phyloP scores from a whole-genome alignment of 2,113 vertebrate genomes.

The Bungarus multicinctus region DNA sequence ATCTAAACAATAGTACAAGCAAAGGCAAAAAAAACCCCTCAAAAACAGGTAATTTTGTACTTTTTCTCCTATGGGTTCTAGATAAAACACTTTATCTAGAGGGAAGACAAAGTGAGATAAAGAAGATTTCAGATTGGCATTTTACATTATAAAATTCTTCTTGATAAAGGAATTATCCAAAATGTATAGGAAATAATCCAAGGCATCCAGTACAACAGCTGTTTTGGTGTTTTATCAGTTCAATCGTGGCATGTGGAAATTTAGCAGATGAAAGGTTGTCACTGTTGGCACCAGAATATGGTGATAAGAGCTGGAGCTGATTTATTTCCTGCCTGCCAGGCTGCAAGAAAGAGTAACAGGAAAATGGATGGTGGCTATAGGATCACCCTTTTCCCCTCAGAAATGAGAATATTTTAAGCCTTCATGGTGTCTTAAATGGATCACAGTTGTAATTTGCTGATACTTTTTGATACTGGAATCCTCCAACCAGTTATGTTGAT shows the following conservation, averaged over 20 bases:
- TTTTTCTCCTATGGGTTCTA: no score
- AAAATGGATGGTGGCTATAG: not conserved
- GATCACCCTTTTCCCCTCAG: not conserved
- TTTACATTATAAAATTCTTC: not conserved
- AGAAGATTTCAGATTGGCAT: not conserved
- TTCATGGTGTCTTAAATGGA: not conserved
- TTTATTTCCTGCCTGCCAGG: not conserved
- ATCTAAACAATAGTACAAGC: no score
- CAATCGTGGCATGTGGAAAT: not conserved
- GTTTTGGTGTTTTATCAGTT: not conserved
- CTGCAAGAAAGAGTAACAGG: not conserved
- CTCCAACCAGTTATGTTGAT: not conserved
- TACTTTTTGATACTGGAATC: not conserved
- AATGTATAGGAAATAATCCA: not conserved
- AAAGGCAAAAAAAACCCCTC: no score
- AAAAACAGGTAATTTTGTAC: no score
- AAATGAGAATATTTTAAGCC: not conserved
- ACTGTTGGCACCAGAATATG: not conserved
- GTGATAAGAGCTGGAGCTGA: not conserved
- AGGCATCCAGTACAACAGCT: not conserved
- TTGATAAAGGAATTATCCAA: not conserved
- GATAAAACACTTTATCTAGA: no score
- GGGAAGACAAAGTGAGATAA: not conserved
- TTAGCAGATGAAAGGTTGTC: not conserved
- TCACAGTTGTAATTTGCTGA: not conserved